A percentile compares a stretch with the other conserved stretches of the same genome.
Conservation (phyloP, 2,113 vertebrate genomes). For the Spea bombifrons region DNA sequence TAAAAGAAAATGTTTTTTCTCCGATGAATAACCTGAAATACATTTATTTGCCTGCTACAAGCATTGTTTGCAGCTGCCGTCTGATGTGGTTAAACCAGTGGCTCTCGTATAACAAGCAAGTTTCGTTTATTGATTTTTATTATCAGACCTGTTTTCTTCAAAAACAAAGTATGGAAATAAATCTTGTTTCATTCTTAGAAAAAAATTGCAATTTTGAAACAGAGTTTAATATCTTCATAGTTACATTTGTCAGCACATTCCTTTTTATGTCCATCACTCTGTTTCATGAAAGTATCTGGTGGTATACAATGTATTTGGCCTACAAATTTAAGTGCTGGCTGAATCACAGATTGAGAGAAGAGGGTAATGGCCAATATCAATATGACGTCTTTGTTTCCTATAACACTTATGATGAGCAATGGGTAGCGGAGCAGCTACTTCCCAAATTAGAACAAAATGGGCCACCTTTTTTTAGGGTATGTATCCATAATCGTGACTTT, state of each 20-base stretch:
- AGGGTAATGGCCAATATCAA: conserved; percentile 35
- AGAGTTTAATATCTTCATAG: conserved; percentile 32
- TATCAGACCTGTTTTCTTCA: conserved; percentile 17
- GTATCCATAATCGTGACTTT: conserved; percentile 55
- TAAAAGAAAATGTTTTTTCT: conserved; percentile 11
- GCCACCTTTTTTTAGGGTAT: conserved; percentile 48
- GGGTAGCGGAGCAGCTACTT: conserved; percentile 51
- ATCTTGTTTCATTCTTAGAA: conserved; percentile 4
- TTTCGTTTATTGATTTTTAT: conserved; percentile 2
- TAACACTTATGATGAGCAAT: conserved; percentile 51
- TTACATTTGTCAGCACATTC: conserved; percentile 21
- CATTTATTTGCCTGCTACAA: conserved; percentile 12
- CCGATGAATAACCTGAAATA: conserved; percentile 20
- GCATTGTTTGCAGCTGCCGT: conserved; percentile 13
- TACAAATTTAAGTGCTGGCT: conserved; percentile 48
- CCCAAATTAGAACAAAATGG: conserved; percentile 52
- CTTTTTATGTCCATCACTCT: conserved; percentile 44
- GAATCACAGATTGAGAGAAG: conserved; percentile 42
- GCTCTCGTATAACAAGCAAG: background rate
- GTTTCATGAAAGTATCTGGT: conserved; percentile 51
- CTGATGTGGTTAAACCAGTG: background rate
- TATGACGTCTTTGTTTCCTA: conserved; percentile 58
- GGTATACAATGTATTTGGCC: conserved; percentile 50
- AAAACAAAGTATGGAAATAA: background rate
- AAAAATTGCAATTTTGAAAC: conserved; percentile 2